Evolutionary conservation across 2,113 vertebrate genomes (phyloP).

Genomic region (Sapayoa aenigma): DNA sequence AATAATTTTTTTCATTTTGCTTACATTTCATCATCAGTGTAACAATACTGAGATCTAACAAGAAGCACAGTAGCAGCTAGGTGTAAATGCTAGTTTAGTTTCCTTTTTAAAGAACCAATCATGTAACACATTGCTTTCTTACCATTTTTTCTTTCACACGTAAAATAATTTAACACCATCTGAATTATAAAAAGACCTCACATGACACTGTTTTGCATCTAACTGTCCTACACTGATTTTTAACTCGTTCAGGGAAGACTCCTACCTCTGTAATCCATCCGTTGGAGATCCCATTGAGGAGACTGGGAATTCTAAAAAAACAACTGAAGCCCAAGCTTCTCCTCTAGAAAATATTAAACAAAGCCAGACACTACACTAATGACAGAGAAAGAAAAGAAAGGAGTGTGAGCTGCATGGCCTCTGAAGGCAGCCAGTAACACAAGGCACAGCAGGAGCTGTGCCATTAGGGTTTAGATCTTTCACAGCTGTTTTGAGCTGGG

Average conservation of each 20-base stretch:
- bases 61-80: background rate
- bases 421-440: background rate
- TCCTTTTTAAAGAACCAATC: background rate
- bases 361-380: background rate
- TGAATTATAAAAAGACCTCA: background rate
- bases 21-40: background rate
- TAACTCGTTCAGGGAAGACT: background rate
- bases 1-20: background rate
- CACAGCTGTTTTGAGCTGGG: background rate
- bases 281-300: background rate
- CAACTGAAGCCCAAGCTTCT: background rate
- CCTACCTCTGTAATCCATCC: background rate
- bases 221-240: background rate
- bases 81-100: background rate
- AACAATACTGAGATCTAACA: background rate
- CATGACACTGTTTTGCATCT: background rate
- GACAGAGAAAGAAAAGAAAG: rapidly evolving
- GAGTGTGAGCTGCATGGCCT: background rate
- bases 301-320: background rate
- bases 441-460: background rate
- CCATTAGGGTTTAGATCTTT: background rate
- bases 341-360: background rate
- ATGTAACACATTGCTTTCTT: background rate
- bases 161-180: background rate
- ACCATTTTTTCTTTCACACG: background rate